Percentiles rank a stretch among this genome's conserved stretches.
phyloP scores from a whole-genome alignment of 2,113 vertebrate species.

The Australoheros scitulus region DNA sequence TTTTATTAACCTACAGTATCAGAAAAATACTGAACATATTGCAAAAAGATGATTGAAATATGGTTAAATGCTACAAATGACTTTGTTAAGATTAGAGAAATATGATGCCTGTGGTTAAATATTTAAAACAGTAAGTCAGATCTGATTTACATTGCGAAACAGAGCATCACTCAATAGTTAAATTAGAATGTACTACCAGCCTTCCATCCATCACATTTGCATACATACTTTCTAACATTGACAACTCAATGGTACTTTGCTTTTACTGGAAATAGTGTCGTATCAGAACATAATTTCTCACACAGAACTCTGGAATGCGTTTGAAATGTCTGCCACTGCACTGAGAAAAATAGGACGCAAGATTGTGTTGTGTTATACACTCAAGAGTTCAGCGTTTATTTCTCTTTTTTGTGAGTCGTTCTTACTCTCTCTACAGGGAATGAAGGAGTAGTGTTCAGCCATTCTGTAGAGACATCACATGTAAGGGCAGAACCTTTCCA shows the following conservation, averaged over 20 bases:
- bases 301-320: neutral
- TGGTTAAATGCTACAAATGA: neutral
- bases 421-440: slow-evolving; percentile 81
- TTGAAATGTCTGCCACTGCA: slow-evolving; percentile 8
- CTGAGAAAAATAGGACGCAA: slow-evolving; percentile 8
- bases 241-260: neutral
- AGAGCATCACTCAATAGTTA: too few species aligned
- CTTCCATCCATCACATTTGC: neutral
- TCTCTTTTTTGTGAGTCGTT: slow-evolving; percentile 24
- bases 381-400: slow-evolving; percentile 2
- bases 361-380: slow-evolving; percentile 6
- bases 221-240: neutral
- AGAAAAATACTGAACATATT: neutral
- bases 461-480: slow-evolving; percentile 98
- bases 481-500: slow-evolving; percentile 96
- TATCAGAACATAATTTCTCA: neutral
- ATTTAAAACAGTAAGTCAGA: neutral
- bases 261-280: neutral
- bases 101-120: neutral
- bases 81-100: neutral
- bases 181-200: neutral
- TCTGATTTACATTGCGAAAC: neutral
- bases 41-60: neutral
- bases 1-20: neutral
- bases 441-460: slow-evolving; percentile 95